phyloP scores from a whole-genome alignment of 2,113 vertebrate genomes.

The Psophia crepitans region DNA sequence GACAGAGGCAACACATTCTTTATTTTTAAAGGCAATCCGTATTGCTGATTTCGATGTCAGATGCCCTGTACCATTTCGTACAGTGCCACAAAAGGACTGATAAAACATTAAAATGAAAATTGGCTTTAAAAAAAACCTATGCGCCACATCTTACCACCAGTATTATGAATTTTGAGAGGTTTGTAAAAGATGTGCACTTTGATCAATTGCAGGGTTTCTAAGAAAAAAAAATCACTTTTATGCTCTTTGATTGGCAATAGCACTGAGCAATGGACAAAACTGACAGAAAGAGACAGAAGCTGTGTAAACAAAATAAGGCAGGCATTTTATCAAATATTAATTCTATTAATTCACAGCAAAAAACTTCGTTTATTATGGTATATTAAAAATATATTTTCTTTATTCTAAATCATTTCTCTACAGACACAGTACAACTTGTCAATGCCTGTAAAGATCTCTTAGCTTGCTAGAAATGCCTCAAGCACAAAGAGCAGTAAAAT shows the following conservation, averaged over 20 bases:
- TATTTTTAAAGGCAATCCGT: constrained; percentile 55
- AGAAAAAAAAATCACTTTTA: constrained; percentile 47
- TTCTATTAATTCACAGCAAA: constrained; percentile 53
- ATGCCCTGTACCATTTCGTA: constrained; percentile 46
- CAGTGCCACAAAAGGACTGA: constrained; percentile 35
- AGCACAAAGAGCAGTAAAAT: constrained; percentile 50
- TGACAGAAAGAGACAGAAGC: constrained; percentile 18
- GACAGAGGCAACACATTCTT: constrained; percentile 48
- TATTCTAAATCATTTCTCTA: constrained; percentile 50
- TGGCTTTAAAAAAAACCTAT: constrained; percentile 2
- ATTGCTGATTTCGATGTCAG: constrained; percentile 63
- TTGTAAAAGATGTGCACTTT: constrained; percentile 44
- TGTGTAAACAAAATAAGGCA: constrained; percentile 55
- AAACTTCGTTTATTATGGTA: constrained; percentile 43
- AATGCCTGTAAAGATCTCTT: constrained; percentile 46
- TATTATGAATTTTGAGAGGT: constrained; percentile 63
- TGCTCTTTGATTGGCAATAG: constrained; percentile 45
- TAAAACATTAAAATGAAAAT: constrained; percentile 61
- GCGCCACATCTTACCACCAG: background rate
- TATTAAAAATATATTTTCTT: constrained; percentile 62
- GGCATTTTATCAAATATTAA: constrained; percentile 65
- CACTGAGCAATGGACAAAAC: constrained; percentile 39
- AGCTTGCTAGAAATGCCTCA: constrained; percentile 29
- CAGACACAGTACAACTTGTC: constrained; percentile 42
- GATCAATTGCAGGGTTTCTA: constrained; percentile 42